Percentiles rank a stretch among this genome's conserved stretches.
Evolutionary conservation across 2,797 vertebrate genomes (phyloP).

Genomic region (Amazona ochrocephala): DNA sequence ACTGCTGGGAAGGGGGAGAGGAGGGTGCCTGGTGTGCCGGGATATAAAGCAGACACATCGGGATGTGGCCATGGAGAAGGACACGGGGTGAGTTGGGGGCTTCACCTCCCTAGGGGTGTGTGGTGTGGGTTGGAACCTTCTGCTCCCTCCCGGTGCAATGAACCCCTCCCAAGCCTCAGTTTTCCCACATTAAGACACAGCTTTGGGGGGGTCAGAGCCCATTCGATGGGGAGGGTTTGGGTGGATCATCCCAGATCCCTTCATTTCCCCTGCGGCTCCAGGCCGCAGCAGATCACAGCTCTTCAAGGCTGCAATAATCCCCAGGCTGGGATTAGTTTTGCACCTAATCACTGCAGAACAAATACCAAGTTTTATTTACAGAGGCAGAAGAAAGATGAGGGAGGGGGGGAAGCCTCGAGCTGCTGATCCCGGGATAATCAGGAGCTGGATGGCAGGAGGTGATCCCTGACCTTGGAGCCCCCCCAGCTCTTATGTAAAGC

Average conservation of each 20-base stretch:
- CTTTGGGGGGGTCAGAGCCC: background rate
- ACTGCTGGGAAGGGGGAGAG: background rate
- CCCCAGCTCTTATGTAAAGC: background rate
- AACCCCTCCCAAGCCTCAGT: background rate
- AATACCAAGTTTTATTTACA: conserved; percentile 67
- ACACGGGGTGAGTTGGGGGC: accelerated
- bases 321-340: conserved; percentile 67
- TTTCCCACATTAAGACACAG: background rate
- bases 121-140: background rate
- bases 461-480: conserved; percentile 3
- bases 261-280: conserved; percentile 36
- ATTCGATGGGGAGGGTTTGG: accelerated
- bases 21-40: background rate
- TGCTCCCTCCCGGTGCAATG: background rate
- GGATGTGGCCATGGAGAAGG: background rate
- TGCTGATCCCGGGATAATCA: conserved; percentile 60
- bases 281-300: conserved; percentile 32
- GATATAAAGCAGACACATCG: background rate
- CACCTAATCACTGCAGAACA: conserved; percentile 68
- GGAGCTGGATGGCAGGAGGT: background rate
- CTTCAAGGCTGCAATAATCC: conserved; percentile 70
- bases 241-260: conserved; percentile 14
- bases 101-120: background rate
- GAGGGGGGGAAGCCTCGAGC: background rate
- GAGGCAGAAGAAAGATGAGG: conserved; percentile 30